Percentiles rank a stretch among this genome's conserved stretches.
These are phyloP conservation scores for Todiramphus saurophagus DNA, from an alignment of 2,113 vertebrate species.

Conservation along the genomic window DNA sequence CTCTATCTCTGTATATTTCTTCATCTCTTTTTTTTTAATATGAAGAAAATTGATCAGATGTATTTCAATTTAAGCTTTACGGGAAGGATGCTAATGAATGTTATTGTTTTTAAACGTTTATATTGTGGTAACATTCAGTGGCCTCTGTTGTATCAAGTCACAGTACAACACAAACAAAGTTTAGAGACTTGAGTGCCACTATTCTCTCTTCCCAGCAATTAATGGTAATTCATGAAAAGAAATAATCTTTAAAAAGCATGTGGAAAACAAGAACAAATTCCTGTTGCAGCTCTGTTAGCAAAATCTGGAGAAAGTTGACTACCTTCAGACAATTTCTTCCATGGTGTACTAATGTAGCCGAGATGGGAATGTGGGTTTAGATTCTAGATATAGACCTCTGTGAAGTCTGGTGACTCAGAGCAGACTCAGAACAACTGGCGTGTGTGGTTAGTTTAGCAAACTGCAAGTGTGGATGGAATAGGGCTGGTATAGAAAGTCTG, in stretches of 20 bases:
- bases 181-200: neutral
- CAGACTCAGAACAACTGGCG: neutral
- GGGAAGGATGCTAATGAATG: neutral
- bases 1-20: constrained; percentile 1
- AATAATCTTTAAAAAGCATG: neutral
- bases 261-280: neutral
- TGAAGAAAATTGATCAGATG: neutral
- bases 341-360: neutral
- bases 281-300: neutral
- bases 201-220: constrained; percentile 24
- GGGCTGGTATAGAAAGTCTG: neutral
- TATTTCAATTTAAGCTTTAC: constrained; percentile 21
- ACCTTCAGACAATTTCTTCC: neutral
- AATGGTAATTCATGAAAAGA: neutral
- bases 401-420: constrained; percentile 50
- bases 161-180: neutral
- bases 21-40: neutral
- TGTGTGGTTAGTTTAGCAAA: constrained; percentile 15
- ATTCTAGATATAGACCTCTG: neutral
- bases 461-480: neutral
- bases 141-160: neutral
- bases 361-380: constrained; percentile 23
- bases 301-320: neutral
- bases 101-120: neutral
- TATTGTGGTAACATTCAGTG: neutral